Evolutionary conservation across 2,797 vertebrate genomes (phyloP).

Genomic region (Acipenser oxyrinchus): DNA sequence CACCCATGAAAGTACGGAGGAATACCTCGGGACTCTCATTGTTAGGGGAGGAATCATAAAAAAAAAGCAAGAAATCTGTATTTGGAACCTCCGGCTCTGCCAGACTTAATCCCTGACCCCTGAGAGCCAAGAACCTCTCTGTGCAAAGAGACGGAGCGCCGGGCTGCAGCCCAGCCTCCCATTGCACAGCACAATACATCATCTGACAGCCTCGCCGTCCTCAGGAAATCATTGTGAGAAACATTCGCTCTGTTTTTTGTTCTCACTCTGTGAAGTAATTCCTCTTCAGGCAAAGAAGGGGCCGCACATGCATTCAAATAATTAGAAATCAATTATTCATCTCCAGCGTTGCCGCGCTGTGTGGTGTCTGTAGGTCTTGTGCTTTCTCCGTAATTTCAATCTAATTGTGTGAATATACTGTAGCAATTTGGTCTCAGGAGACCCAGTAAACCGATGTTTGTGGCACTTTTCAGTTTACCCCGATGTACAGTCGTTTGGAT

Average conservation of each 20-base stretch:
- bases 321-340: constrained; percentile 18
- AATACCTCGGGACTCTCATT: too few species aligned
- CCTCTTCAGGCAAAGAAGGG: not conserved
- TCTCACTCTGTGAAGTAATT: constrained; percentile 1
- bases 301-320: not conserved
- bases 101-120: not conserved
- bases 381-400: not conserved
- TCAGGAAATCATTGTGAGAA: not conserved
- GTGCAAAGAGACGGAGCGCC: constrained; percentile 9
- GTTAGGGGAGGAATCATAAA: too few species aligned
- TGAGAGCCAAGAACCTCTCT: not conserved
- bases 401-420: not conserved
- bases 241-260: not conserved
- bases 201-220: constrained; percentile 6
- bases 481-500: too few species aligned
- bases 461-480: too few species aligned
- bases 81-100: not conserved
- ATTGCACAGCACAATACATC: constrained; percentile 7
- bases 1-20: too few species aligned
- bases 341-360: not conserved
- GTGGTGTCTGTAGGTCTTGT: constrained; percentile 6
- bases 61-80: not conserved
- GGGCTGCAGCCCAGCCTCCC: constrained; percentile 10
- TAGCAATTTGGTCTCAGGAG: too few species aligned
- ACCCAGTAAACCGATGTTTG: too few species aligned